phyloP scores from a whole-genome alignment of 2,113 vertebrate species.

The Tetrao urogallus region DNA sequence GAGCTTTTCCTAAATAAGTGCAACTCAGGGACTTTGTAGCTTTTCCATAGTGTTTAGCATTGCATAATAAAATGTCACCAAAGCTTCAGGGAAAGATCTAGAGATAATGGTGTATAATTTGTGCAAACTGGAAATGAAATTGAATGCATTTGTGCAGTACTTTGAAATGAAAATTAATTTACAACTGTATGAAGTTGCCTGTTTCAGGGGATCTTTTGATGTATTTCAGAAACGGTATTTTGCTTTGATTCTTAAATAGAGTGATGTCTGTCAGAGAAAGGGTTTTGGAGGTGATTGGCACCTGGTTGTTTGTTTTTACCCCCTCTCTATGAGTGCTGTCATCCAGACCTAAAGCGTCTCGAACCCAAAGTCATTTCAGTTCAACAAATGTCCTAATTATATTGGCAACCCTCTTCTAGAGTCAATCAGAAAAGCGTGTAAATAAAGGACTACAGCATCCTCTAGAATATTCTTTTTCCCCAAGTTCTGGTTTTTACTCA shows the following conservation, averaged over 20 bases:
- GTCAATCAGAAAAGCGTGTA: background rate
- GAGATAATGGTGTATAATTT: background rate
- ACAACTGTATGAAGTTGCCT: background rate
- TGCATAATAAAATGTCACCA: background rate
- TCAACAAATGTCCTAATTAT: background rate
- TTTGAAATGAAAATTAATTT: conserved; percentile 47
- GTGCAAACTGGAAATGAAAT: background rate
- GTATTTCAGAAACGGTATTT: background rate
- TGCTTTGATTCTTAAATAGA: background rate
- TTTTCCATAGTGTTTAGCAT: background rate
- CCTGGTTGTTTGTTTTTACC: background rate
- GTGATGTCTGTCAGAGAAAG: background rate
- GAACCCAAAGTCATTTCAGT: background rate
- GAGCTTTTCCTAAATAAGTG: background rate
- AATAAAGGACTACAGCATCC: background rate
- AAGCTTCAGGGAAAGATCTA: background rate
- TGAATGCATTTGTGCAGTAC: background rate
- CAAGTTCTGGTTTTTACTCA: background rate
- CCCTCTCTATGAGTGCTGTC: background rate
- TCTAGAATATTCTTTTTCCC: background rate
- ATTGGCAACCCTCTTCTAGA: background rate
- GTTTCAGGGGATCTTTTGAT: background rate
- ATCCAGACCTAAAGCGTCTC: background rate
- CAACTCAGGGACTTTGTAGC: background rate
- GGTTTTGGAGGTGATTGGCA: background rate